Evolutionary conservation across 1,140 invertebrate species (phyloP).

Genomic region (Sycophaga agraensis): DNA sequence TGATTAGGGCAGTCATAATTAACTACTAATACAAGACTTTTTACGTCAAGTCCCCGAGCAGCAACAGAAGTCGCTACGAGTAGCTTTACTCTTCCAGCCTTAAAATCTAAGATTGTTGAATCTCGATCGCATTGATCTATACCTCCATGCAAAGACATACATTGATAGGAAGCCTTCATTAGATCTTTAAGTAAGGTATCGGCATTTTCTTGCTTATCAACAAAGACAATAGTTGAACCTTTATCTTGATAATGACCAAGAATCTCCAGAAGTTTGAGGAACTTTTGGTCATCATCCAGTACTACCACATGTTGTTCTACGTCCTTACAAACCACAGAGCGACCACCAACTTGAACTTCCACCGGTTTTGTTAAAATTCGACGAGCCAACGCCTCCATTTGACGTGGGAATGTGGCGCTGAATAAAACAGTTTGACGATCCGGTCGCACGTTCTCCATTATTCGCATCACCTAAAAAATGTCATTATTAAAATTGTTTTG

Average conservation of each 20-base stretch:
- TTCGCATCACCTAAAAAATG: conserved; percentile 70
- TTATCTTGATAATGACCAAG: conserved; percentile 91
- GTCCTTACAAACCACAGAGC: conserved; percentile 97
- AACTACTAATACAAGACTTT: conserved; percentile 95
- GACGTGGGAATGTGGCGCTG: conserved; percentile 96
- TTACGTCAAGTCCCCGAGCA: conserved; percentile 95
- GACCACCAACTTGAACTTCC: conserved; percentile 97
- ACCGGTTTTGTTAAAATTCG: conserved; percentile 93
- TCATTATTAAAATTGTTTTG: too few species aligned
- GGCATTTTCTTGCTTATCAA: conserved; percentile 98
- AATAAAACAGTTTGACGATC: conserved; percentile 98
- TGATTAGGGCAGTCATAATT: conserved; percentile 99
- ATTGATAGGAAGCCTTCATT: conserved; percentile 94
- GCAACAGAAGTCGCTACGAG: conserved; percentile 95
- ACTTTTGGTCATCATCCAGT: conserved; percentile 96
- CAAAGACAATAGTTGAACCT: conserved; percentile 95
- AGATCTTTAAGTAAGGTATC: conserved; percentile 93
- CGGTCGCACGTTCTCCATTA: conserved; percentile 95
- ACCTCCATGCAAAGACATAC: conserved; percentile 96
- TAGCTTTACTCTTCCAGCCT: conserved; percentile 84
- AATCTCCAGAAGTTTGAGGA: conserved; percentile 95
- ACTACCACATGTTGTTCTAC: conserved; percentile 95
- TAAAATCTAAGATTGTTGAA: conserved; percentile 97
- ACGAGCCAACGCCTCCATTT: conserved; percentile 97
- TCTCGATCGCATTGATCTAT: conserved; percentile 99